These are phyloP conservation scores for Vidua chalybeata DNA, from an alignment of 2,113 vertebrate genomes.

Conservation along the genomic window DNA sequence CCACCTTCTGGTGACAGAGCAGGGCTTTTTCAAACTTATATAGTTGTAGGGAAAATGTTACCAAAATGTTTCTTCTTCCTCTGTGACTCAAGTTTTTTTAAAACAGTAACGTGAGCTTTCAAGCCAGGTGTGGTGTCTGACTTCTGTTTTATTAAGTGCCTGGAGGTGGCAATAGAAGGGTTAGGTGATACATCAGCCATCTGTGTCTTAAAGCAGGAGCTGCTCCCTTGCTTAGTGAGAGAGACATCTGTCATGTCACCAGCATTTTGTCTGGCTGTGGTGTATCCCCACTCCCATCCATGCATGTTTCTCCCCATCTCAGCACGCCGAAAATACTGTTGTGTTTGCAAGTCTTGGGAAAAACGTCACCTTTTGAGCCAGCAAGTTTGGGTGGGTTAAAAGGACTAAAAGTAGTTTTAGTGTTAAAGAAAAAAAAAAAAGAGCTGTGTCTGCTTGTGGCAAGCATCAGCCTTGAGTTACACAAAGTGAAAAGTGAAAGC, in stretches of 20 bases:
- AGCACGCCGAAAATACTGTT: background rate
- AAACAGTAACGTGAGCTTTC: background rate
- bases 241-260: background rate
- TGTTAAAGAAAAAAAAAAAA: background rate
- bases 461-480: background rate
- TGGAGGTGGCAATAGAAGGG: background rate
- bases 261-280: background rate
- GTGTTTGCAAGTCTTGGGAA: background rate
- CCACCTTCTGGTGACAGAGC: background rate
- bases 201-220: background rate
- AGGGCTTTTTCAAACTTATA: background rate
- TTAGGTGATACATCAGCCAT: background rate
- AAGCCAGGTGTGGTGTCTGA: background rate
- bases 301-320: background rate
- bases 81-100: background rate
- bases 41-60: background rate
- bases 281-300: background rate
- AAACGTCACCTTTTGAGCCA: background rate
- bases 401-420: background rate
- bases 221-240: background rate
- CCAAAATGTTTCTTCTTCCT: background rate
- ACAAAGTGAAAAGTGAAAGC: background rate
- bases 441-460: background rate
- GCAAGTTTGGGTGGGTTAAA: background rate
- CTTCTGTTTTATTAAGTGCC: background rate